Percentiles rank a stretch among this genome's conserved stretches.
These are phyloP conservation scores for Pterophyllum scalare DNA, from an alignment of 2,113 vertebrate genomes.

Conservation along the genomic window DNA sequence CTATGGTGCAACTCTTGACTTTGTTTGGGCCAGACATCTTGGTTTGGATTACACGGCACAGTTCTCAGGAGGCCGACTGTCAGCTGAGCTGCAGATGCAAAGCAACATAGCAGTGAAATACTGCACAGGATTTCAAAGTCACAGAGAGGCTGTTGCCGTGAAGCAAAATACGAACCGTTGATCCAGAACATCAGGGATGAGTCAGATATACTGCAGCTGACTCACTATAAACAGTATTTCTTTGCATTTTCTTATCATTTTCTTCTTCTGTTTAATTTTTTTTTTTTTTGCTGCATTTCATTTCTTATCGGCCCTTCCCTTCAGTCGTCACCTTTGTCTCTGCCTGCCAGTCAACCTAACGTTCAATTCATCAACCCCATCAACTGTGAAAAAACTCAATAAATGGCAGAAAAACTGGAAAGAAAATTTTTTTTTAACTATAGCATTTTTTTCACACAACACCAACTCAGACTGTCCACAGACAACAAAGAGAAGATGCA, in stretches of 20 bases:
- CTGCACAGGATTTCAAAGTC: conserved; percentile 21
- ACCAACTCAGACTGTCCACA: neutral
- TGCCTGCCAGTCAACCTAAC: neutral
- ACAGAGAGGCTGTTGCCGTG: conserved; percentile 23
- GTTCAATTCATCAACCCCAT: neutral
- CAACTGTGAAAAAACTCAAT: neutral
- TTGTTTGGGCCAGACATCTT: conserved; percentile 14
- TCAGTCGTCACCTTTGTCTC: neutral
- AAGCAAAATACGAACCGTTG: conserved; percentile 35
- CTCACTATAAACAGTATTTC: neutral
- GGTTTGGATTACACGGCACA: neutral
- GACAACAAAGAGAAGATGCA: neutral
- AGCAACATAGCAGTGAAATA: conserved; percentile 22
- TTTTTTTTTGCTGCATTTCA: conserved; percentile 31
- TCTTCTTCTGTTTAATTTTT: neutral
- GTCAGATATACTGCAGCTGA: conserved; percentile 9
- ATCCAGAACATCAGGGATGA: conserved; percentile 21
- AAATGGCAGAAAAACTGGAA: neutral
- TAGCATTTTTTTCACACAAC: no score
- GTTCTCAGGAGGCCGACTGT: conserved; percentile 17
- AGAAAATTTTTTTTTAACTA: no score
- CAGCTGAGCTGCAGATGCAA: conserved; percentile 8
- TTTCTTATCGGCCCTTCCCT: neutral
- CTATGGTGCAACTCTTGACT: conserved; percentile 5
- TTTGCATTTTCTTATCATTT: neutral